phyloP scores from a whole-genome alignment of 2,113 vertebrate genomes.

The Microtus richardsoni region DNA sequence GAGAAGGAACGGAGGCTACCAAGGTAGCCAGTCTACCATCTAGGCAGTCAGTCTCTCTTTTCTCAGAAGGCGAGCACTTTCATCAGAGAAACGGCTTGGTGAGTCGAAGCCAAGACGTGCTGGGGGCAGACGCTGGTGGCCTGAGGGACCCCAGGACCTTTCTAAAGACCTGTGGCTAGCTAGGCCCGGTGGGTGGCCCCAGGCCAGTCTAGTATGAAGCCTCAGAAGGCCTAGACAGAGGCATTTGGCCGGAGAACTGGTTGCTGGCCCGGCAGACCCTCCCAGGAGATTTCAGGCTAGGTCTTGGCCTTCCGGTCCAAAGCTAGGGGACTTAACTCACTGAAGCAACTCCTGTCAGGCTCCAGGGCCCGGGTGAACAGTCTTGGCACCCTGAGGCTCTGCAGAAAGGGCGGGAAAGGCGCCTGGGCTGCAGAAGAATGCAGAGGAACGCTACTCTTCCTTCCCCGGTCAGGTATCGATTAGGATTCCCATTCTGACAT shows the following conservation, averaged over 20 bases:
- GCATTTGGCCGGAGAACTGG: neutral
- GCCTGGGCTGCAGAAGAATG: neutral
- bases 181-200: no score
- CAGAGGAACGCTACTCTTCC: accelerated
- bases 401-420: neutral
- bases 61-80: neutral
- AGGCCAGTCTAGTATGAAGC: neutral
- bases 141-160: no score
- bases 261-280: neutral
- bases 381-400: neutral
- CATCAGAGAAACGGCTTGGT: neutral
- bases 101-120: neutral
- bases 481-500: constrained; percentile 36
- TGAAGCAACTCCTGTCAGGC: neutral
- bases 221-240: neutral
- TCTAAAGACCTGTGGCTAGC: neutral
- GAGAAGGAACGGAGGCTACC: neutral
- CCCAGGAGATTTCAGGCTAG: neutral
- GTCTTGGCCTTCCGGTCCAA: neutral
- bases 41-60: neutral
- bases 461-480: neutral
- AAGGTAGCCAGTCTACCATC: accelerated
- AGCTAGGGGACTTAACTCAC: neutral
- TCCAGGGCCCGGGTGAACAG: no score
- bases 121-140: neutral